Conservation (phyloP, 2,113 vertebrate species). For the Tychaedon coryphoeus region DNA sequence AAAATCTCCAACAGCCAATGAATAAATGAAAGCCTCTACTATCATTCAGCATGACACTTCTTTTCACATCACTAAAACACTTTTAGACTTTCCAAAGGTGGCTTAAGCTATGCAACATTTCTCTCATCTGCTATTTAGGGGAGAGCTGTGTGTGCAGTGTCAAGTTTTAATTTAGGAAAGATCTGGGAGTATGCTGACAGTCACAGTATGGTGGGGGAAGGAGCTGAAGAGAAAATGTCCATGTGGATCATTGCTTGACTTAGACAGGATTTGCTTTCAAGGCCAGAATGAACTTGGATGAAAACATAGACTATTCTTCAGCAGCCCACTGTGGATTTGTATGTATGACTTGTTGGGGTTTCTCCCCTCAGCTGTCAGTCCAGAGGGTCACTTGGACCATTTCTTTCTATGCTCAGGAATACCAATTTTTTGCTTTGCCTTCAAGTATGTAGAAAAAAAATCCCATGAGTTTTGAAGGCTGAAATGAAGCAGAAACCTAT, state of each 20-base stretch:
- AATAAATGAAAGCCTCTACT: background rate
- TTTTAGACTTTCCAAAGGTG: background rate
- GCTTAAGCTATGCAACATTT: background rate
- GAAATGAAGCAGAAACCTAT: conserved; percentile 35
- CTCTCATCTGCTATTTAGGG: background rate
- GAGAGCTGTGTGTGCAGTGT: background rate
- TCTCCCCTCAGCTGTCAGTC: background rate
- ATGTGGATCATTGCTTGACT: background rate
- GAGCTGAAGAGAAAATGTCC: background rate
- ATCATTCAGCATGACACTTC: background rate
- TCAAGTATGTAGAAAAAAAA: background rate
- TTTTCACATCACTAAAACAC: background rate
- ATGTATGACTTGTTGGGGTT: background rate
- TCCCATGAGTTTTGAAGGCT: background rate
- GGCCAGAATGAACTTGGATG: background rate
- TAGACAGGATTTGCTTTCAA: background rate
- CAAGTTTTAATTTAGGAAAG: background rate
- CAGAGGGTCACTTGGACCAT: background rate
- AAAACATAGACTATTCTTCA: background rate
- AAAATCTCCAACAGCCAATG: background rate
- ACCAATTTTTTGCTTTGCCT: background rate
- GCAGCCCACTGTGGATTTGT: background rate
- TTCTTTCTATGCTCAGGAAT: background rate
- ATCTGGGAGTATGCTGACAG: background rate
- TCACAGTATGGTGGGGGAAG: background rate